Evolutionary conservation across 2,113 vertebrate genomes (phyloP), one percentile per base, ranked within the genome.

Genomic region (Thalassarche chlororhynchos): DNA sequence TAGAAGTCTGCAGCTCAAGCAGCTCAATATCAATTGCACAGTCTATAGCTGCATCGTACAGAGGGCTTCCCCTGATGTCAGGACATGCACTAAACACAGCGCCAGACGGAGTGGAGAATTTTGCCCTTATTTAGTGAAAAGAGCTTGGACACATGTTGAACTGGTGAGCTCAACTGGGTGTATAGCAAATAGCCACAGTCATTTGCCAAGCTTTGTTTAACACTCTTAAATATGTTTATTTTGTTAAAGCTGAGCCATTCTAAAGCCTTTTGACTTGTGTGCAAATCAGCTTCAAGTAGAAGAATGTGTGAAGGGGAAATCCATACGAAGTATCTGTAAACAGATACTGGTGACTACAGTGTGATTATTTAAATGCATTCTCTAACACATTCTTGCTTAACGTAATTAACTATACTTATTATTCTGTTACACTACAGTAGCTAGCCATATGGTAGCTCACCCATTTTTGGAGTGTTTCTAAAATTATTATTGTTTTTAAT

Each of bases 61-160:
- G 21, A 34, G 20, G 24, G 19, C 32, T 92, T 69, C 57, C 18
- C 19, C 36, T 61, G 47, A 23, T 81, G 54, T 52, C 62, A 40
- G 72, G 46, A 75, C 16, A 25, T 1, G 8, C n/a, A 40, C 24
- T 17, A 40, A 87, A 91, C n/a, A 44, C 76, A 81, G 80, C 2
- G 1, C 8, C 2, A 2, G 86, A 42, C 0, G 1, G 42, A 66
- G 64, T 31, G 38, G 16, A 64, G 47, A 57, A 40, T 76, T 76
- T 82, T 91, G 87, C 34, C 84, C 84, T 90, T 87, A 79, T 85
- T 91, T 91, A 94, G 95, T 65, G 91, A 82, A 84, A 89, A 84
- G 46, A 17, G 6, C 60, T 89, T 47, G 51, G 72, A 17, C 60
- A 60, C 6, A 4, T 28, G 55, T 58, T 60, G 84, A 87, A 92